Percentiles rank a stretch among this genome's conserved stretches.
These are phyloP conservation scores for Diorhabda sublineata DNA, from an alignment of 1,140 invertebrate species.

Conservation along the genomic window DNA sequence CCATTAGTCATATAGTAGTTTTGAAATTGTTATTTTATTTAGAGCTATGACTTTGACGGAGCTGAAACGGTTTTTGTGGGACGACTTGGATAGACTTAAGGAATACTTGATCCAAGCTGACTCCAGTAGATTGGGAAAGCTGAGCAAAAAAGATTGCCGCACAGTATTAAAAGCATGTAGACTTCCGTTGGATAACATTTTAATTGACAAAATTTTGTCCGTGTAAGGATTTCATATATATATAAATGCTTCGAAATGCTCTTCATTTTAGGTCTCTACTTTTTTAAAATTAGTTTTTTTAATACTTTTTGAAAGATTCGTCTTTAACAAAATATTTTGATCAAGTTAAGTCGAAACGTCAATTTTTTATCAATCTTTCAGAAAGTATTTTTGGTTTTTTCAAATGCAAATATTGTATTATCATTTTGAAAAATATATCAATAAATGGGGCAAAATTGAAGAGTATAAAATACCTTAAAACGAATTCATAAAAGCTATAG, in stretches of 20 bases:
- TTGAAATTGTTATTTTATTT: constrained; percentile 18
- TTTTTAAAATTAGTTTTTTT: background rate
- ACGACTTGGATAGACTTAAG: constrained; percentile 59
- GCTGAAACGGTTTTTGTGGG: constrained; percentile 64
- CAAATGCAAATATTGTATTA: too few relatives aligned
- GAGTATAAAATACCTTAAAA: too few relatives aligned
- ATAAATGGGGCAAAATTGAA: too few relatives aligned
- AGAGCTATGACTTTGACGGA: constrained; percentile 63
- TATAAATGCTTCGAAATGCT: background rate
- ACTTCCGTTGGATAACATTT: constrained; percentile 61
- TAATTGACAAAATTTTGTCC: constrained; percentile 65
- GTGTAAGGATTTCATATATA: constrained; percentile 52
- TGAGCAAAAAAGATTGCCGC: constrained; percentile 55
- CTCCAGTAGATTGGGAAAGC: constrained; percentile 52
- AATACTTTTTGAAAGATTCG: constrained; percentile 34
- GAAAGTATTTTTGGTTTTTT: too few relatives aligned
- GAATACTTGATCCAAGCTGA: constrained; percentile 65
- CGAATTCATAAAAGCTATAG: too few relatives aligned
- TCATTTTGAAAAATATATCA: too few relatives aligned
- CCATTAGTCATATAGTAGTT: background rate
- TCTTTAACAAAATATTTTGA: too few relatives aligned
- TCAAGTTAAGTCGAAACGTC: too few relatives aligned
- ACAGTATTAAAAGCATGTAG: constrained; percentile 60
- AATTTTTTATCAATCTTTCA: too few relatives aligned
- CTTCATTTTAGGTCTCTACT: background rate